Base-by-base conservation (phyloP, 1,140 invertebrate species). In the Thalassaphorura encarpata region DNA sequence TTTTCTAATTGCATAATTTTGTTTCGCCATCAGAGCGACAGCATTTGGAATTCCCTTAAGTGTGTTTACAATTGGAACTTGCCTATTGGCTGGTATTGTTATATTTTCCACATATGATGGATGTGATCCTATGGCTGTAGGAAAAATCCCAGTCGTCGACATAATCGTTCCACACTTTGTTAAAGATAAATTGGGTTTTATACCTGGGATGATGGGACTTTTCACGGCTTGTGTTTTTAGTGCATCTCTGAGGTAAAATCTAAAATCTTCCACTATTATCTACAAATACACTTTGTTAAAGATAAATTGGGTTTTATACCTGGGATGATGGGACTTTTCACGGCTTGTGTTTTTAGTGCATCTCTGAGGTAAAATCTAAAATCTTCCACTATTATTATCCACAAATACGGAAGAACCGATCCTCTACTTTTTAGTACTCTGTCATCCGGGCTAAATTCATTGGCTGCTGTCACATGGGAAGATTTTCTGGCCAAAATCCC, bases 401-500 rank as follows among this genome's bases (percentile, higher is more conserved):
- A 26, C 26, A 11, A 27, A 43, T 45, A 41, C 18, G 48, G 40
- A 24, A 18, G n/a, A 15, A 4, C 26, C 18, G 1, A 49, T 28
- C 23, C 27, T 3, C 19, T 11, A 26, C 2, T 19, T 40, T 48
- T 19, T 60, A 76, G 75, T 59, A 75, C 76, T 4, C 63, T 76
- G 5, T 76, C 74, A 2, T 76, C 76, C 8, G 71, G 73, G 1
- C 60, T 76, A 15, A 77, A 76, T 56, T 74, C 76, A 0, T 58
- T 78, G 33, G 68, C 76, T 3, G 74, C 76, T 2, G 73, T 77
- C 3, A 71, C 71, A 19, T 72, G 74, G 68, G 72, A 77, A 56
- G 76, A 76, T 61, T 69, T 75, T 50, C 48, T 76, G 0, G 69
- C 69, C 54, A 52, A 52, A 21, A 52, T 53, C 3, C 27, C 28